Evolutionary conservation across 2,113 vertebrate genomes (phyloP).

Genomic region (Platysternon megacephalum): DNA sequence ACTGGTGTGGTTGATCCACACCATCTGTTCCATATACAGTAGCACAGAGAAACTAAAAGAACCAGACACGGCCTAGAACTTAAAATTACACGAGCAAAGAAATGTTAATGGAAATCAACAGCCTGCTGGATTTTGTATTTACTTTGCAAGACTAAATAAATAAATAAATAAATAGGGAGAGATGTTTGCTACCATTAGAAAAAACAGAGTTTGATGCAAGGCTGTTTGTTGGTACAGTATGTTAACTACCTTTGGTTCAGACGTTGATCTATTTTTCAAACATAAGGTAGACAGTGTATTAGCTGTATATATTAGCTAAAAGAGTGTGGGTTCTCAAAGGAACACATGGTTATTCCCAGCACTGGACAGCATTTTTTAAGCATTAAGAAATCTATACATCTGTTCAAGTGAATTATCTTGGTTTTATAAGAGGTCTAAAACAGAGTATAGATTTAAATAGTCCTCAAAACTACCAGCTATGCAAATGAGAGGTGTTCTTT

Average conservation of each 20-base stretch:
- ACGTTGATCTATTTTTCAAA: constrained; percentile 30
- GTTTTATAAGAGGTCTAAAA: constrained; percentile 25
- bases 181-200: not conserved
- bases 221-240: not conserved
- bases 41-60: not conserved
- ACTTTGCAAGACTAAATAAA: constrained; percentile 28
- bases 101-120: constrained; percentile 39
- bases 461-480: not conserved
- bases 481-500: constrained; percentile 35
- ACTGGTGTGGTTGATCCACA: not conserved
- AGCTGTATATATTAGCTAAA: constrained; percentile 14
- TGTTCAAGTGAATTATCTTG: constrained; percentile 48
- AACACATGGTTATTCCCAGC: constrained; percentile 45
- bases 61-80: constrained; percentile 31
- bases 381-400: constrained; percentile 60
- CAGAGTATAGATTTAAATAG: not conserved
- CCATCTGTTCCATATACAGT: not conserved
- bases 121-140: constrained; percentile 12
- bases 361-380: constrained; percentile 39
- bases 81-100: constrained; percentile 51
- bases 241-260: not conserved
- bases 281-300: not conserved
- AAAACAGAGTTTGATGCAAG: constrained; percentile 2
- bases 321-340: constrained; percentile 35
- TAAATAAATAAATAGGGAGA: not conserved